Evolutionary conservation across 2,888 invertebrate species (phyloP), one percentile per base, ranked within the genome.

Genomic region (Tenthredo mesomela): DNA sequence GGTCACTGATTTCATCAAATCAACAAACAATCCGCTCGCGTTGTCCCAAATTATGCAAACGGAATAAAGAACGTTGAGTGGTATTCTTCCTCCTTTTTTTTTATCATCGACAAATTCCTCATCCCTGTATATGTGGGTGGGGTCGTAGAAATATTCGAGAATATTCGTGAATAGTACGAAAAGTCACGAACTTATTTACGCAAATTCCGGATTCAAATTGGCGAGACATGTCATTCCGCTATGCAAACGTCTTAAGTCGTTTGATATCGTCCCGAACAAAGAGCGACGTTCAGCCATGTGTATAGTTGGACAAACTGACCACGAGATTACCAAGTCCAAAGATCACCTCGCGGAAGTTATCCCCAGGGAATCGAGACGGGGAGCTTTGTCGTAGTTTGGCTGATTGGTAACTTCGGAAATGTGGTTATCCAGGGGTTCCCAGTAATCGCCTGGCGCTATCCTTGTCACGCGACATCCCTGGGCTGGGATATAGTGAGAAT

Each of bases 341-440:
- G 40, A n/a, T 73, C 77, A 73, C 43, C 73, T 21, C 21, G 73
- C 7, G 29, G 50, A 77, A 18, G 18, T 15, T 54, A 54, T 77
- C 54, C 54, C 33, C 6, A 40, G 54, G 77, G 77, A 77, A 54
- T 25, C 54, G 29, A 29, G 29, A 33, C 77, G 25, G 47, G 47
- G 47, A 33, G 77, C 50, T 25, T 43, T 50, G 33, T 77, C 29
- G 77, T 54, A 54, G 77, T 33, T 77, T 54, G 33, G 77, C 77
- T 77, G 47, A 77, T 77, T 77, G 77, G 50, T 40, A 54, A 77
- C 77, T 77, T 77, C 10, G 43, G 43, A 15, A 25, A 73, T 73
- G 73, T 21, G 73, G 73, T 73, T 73, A 73, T 43, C 73, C 15
- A 25, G 33, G 67, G 67, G 33, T 67, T 67, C 6, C 33, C 33